Evolutionary conservation across 2,113 vertebrate species (phyloP), one percentile per base, ranked within the genome.

Genomic region (Alces alces): DNA sequence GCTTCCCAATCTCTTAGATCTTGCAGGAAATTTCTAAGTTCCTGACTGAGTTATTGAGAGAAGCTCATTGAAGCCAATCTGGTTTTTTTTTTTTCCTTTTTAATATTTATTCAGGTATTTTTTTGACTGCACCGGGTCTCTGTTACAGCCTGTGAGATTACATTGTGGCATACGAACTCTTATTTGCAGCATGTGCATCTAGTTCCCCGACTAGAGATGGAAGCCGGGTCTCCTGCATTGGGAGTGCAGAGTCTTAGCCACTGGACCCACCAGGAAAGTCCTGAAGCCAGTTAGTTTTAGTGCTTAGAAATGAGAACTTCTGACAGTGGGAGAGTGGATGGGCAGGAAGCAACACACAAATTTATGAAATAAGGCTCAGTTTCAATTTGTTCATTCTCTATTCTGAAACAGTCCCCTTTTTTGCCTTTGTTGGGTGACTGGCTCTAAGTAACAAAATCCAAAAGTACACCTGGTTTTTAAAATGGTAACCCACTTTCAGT

Each of bases 1-100:
- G 33, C n/a, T 79, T 91, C 30, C 60, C 14, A 43, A 12, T 52
- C 23, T 86, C 45, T 54, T 86, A 52, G 58, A 55, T 92, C 92
- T 94, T 89, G 23, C 13, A 97, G 73, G 76, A 95, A 54, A 86
- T 64, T 15, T 79, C 43, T 39, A 94, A 79, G 45, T 94, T 91
- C 17, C 8, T 39, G 50, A 13, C 11, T 80, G 73, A 96, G 55
- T 85, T 94, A 76, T 13, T 87, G 43, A 82, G 70, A 82, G 82
- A 76, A 93, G 64, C n/a, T 83, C 33, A 57, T 0, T 50, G 79
- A 90, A 85, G n/a, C 21, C 76, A 86, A 45, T 43, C 33, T 79
- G 64, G 61, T 78, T 45, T 39, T 36, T 76, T 27, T 39, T 23
- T 39, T 73, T 43, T 70, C 21, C 21, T 23, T 73, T 25, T 73